Percentiles rank a stretch among this genome's conserved stretches.
Evolutionary conservation across 2,113 vertebrate genomes (phyloP).

Genomic region (Mirounga angustirostris): DNA sequence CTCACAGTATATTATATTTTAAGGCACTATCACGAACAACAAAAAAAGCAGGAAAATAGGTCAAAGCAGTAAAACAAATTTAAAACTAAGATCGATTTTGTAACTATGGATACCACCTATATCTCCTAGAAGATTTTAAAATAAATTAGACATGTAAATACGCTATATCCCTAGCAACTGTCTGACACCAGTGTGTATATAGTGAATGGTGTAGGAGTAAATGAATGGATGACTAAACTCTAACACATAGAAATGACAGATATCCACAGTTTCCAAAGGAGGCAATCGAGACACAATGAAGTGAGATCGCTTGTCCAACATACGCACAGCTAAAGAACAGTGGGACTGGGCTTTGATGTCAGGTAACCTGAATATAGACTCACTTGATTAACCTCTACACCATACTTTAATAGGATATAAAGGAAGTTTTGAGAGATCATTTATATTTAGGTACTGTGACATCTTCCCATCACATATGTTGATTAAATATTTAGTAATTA

Average conservation of each 20-base stretch:
- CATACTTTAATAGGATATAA: background rate
- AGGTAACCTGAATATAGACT: background rate
- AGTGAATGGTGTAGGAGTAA: background rate
- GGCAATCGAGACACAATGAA: background rate
- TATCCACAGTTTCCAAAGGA: background rate
- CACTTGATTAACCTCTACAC: background rate
- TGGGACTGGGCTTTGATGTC: background rate
- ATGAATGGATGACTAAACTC: background rate
- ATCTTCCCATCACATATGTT: background rate
- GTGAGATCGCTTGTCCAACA: background rate
- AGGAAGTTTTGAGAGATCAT: background rate
- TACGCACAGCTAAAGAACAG: background rate
- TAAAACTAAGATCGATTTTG: background rate
- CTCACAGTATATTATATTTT: background rate
- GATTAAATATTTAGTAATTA: slow-evolving; percentile 10
- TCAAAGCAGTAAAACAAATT: background rate
- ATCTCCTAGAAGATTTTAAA: background rate
- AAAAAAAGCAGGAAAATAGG: background rate
- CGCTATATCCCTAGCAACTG: background rate
- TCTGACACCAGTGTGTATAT: background rate
- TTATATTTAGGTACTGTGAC: background rate
- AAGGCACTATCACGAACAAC: background rate
- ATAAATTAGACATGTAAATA: background rate
- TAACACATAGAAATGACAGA: background rate
- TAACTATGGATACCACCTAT: background rate